phyloP scores from a whole-genome alignment of 2,113 vertebrate genomes.

The Progne subis region DNA sequence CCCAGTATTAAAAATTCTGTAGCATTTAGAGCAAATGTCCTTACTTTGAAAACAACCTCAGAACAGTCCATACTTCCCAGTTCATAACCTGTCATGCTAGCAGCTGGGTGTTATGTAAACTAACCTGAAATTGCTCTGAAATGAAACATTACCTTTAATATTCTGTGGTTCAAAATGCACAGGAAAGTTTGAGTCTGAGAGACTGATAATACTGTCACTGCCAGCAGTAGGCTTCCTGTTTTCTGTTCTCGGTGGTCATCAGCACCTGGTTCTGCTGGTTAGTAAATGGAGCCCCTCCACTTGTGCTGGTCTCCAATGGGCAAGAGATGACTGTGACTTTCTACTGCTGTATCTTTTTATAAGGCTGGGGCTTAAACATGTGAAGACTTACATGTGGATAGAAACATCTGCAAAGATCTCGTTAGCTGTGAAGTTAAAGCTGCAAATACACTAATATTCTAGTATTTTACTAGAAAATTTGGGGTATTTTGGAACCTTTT shows the following conservation, averaged over 20 bases:
- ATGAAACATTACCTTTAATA: background rate
- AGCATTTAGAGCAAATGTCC: background rate
- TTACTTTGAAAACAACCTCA: background rate
- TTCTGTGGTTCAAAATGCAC: background rate
- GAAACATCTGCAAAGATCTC: background rate
- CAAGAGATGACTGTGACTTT: background rate
- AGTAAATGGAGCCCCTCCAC: background rate
- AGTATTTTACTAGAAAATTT: constrained; percentile 4
- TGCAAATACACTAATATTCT: background rate
- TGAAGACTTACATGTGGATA: background rate
- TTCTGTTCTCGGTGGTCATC: background rate
- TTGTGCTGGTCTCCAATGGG: background rate
- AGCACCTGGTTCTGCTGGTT: background rate
- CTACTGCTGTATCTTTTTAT: background rate
- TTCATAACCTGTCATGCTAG: background rate
- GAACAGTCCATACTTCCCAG: background rate
- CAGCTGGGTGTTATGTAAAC: background rate
- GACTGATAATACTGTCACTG: background rate
- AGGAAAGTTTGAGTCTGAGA: background rate
- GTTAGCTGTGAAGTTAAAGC: background rate
- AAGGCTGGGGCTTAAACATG: background rate
- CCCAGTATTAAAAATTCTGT: background rate
- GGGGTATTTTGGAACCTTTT: background rate
- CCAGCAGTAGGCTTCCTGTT: background rate
- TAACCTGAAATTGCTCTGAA: background rate